Evolutionary conservation across 2,888 invertebrate species (phyloP), one percentile per base, ranked within the genome.

Genomic region (Allacma fusca): DNA sequence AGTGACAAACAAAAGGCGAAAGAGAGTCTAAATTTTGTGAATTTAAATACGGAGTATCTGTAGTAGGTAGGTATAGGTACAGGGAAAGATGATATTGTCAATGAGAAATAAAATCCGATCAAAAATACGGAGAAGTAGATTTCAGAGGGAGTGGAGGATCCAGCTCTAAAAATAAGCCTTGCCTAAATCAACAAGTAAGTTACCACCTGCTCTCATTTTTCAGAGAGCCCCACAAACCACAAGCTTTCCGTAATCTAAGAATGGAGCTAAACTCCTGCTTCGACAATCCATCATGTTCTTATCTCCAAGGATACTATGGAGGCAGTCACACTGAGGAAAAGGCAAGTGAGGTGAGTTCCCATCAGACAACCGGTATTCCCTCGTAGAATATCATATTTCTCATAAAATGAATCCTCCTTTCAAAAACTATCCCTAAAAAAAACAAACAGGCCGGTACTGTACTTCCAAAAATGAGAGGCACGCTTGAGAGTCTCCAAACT

Each of bases 121-220:
- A n/a, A n/a, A n/a, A n/a, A n/a, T n/a, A n/a, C n/a, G n/a, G n/a
- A n/a, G n/a, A n/a, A n/a, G n/a, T n/a, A n/a, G n/a, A n/a, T n/a
- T n/a, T n/a, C n/a, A n/a, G n/a, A n/a, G n/a, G n/a, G n/a, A n/a
- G n/a, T n/a, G n/a, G n/a, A n/a, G n/a, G n/a, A n/a, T n/a, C n/a
- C n/a, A n/a, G n/a, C n/a, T 50, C 50, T 19, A 50, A 50, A 19
- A 13, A 50, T 50, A n/a, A 19, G n/a, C 50, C 50, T 1, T 50
- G n/a, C 50, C 16, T 50, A 50, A 13, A 50, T 50, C 50, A 50
- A 50, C 50, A 50, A 50, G 34, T 34, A 34, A 34, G 34, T 34
- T 50, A 50, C 65, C 71, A 50, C 71, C 71, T 71, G 71, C 50
- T 50, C 50, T 13, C 71, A 71, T 71, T 71, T 71, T 43, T 71